Conservation (phyloP, 1,140 invertebrate species). For the Trichonephila inaurata region DNA sequence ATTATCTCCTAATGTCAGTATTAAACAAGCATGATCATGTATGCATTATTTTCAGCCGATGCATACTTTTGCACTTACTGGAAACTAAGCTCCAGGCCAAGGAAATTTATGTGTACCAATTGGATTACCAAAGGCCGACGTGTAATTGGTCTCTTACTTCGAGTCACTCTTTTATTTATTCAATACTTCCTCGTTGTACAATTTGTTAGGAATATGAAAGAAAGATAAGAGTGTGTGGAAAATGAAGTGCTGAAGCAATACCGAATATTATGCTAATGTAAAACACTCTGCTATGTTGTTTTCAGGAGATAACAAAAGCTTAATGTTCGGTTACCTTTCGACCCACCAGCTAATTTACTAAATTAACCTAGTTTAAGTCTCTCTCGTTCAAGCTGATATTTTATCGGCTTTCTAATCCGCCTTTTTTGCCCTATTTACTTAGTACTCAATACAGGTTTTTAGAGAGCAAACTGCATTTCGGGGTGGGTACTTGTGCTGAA, state of each 20-base stretch:
- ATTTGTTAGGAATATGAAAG: constrained; percentile 18
- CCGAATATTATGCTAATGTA: constrained; percentile 58
- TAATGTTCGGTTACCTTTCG: constrained; percentile 53
- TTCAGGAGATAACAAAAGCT: constrained; percentile 28
- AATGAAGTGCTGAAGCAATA: constrained; percentile 55
- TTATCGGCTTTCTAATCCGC: constrained; percentile 49
- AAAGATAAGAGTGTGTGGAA: constrained; percentile 5
- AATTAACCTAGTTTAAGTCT: constrained; percentile 54
- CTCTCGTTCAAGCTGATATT: not conserved
- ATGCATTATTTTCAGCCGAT: not conserved
- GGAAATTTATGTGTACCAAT: not conserved
- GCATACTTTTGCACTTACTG: not conserved
- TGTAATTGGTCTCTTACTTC: constrained; percentile 16
- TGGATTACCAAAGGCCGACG: not conserved
- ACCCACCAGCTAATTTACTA: constrained; percentile 44
- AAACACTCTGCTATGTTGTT: not conserved
- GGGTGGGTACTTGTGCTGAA: no score
- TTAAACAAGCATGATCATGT: not conserved
- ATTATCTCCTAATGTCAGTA: not conserved
- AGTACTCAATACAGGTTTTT: constrained; percentile 36
- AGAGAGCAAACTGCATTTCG: not conserved
- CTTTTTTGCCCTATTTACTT: constrained; percentile 59
- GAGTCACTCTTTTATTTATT: constrained; percentile 6
- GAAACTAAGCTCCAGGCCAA: not conserved
- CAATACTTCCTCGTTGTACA: constrained; percentile 8